A percentile compares a stretch with the other conserved stretches of the same genome.
These are phyloP conservation scores for Scalopus aquaticus DNA, from an alignment of 2,113 vertebrate genomes.

Conservation along the genomic window DNA sequence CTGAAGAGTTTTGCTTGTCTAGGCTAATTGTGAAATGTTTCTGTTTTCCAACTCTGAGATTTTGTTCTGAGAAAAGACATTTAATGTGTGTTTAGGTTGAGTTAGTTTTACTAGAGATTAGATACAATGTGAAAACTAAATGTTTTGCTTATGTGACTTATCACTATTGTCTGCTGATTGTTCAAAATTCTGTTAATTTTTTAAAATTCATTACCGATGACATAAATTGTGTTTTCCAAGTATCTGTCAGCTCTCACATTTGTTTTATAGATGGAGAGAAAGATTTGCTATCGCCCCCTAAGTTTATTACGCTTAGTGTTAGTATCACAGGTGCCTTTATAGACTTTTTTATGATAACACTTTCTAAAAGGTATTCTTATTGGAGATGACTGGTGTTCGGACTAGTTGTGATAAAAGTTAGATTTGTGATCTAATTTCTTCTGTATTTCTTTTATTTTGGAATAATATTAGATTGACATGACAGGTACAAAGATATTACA, in stretches of 20 bases:
- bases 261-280: neutral
- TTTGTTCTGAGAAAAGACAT: neutral
- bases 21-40: neutral
- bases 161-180: neutral
- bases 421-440: neutral
- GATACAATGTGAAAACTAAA: neutral
- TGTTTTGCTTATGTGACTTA: neutral
- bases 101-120: constrained; percentile 24
- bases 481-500: neutral
- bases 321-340: neutral
- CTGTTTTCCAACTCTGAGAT: neutral
- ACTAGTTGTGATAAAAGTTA: neutral
- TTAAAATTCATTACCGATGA: constrained; percentile 6
- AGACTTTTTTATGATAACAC: neutral
- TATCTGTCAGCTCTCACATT: neutral
- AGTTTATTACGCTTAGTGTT: neutral
- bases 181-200: neutral
- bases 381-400: neutral
- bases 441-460: neutral
- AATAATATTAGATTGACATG: neutral
- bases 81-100: neutral
- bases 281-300: neutral
- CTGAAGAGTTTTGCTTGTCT: neutral
- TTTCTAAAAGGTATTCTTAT: neutral
- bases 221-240: neutral